A percentile compares a stretch with the other conserved stretches of the same genome.
Conservation (phyloP, 2,797 vertebrate species). For the Artibeus lituratus region DNA sequence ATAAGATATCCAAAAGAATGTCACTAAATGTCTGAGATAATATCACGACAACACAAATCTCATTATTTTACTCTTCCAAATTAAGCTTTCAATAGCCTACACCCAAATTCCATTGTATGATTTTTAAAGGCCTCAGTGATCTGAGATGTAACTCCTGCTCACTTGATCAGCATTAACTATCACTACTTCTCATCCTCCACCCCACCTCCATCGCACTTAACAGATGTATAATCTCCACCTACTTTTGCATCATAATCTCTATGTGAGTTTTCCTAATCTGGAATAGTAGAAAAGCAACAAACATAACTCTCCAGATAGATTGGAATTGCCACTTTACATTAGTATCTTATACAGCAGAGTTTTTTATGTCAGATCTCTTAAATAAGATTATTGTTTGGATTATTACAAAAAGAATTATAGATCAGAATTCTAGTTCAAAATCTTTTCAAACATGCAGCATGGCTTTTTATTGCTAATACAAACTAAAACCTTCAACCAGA, state of each 20-base stretch:
- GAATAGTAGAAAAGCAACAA: neutral
- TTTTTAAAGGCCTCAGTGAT: neutral
- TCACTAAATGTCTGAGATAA: neutral
- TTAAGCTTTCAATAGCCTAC: neutral
- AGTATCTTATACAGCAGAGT: neutral
- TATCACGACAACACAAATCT: neutral
- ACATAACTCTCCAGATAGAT: neutral
- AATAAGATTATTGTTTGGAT: neutral
- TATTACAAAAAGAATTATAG: slow-evolving; percentile 4
- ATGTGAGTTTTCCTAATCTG: neutral
- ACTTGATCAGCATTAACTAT: neutral
- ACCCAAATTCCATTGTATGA: neutral
- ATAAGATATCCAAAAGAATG: neutral
- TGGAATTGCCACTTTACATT: neutral
- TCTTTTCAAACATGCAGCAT: neutral
- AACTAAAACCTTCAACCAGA: slow-evolving; percentile 29
- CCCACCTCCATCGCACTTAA: neutral
- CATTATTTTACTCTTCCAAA: neutral
- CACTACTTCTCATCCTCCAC: neutral
- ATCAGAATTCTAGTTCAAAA: slow-evolving; percentile 36
- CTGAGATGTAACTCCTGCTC: neutral
- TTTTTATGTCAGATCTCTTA: neutral
- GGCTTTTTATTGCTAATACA: slow-evolving; percentile 6
- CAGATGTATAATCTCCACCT: neutral
- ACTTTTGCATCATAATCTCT: neutral